phyloP scores from a whole-genome alignment of 1,140 invertebrate species.

The Branchinecta lindahli region DNA sequence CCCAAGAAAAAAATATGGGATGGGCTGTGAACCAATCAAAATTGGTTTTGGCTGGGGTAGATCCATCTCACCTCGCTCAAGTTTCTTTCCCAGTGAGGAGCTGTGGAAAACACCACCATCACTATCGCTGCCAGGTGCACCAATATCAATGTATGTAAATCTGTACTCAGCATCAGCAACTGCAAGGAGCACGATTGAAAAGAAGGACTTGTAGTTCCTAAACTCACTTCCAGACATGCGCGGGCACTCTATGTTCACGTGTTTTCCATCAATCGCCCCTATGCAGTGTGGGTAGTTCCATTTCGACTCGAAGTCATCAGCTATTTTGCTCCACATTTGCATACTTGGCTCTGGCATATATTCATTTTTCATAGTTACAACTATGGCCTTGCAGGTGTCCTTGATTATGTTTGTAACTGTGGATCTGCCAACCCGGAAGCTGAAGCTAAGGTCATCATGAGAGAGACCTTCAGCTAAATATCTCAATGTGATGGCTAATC shows the following conservation, averaged over 20 bases:
- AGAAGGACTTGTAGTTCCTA: slow-evolving; percentile 26
- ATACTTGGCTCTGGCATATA: slow-evolving; percentile 24
- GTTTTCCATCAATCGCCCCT: slow-evolving; percentile 34
- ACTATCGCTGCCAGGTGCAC: background rate
- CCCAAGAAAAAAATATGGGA: too few relatives aligned
- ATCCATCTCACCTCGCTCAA: background rate
- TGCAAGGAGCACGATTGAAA: slow-evolving; percentile 26
- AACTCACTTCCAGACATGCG: slow-evolving; percentile 22
- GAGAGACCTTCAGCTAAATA: too few relatives aligned
- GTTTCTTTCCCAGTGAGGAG: background rate
- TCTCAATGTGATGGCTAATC: background rate
- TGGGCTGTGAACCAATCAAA: too few relatives aligned
- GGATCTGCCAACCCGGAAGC: too few relatives aligned
- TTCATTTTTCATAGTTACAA: too few relatives aligned
- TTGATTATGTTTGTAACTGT: too few relatives aligned
- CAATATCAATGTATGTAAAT: slow-evolving; percentile 21
- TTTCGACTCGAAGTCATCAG: slow-evolving; percentile 23
- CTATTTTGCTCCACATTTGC: slow-evolving; percentile 25
- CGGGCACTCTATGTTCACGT: slow-evolving; percentile 28
- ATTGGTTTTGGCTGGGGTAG: background rate
- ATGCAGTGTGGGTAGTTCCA: slow-evolving; percentile 33
- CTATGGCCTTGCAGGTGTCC: too few relatives aligned
- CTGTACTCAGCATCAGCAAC: slow-evolving; percentile 25
- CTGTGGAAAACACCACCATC: slow-evolving; percentile 25
- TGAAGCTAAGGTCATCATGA: too few relatives aligned